A percentile compares a stretch with the other conserved stretches of the same genome.
These are phyloP conservation scores for Prostheceraeus crozeri DNA, from an alignment of 2,888 invertebrate species.

Conservation along the genomic window DNA sequence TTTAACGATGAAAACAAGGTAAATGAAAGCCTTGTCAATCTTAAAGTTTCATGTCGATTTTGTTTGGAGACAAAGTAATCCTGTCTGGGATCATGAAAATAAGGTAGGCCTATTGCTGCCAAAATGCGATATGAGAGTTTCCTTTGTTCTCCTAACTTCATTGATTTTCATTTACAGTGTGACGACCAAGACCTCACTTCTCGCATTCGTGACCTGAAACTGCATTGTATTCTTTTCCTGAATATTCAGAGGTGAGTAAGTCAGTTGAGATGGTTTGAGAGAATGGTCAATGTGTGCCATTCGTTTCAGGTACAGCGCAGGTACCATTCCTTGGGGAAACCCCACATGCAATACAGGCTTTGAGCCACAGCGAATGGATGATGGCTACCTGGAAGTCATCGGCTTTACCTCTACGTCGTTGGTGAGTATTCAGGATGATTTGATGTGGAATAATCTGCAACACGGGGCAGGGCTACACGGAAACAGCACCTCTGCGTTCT, in stretches of 20 bases:
- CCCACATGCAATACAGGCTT: slow-evolving; percentile 42
- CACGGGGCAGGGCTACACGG: too few species aligned
- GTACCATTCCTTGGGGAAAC: slow-evolving; percentile 70
- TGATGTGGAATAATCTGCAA: too few species aligned
- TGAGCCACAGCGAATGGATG: slow-evolving; percentile 71
- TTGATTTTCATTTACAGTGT: slow-evolving; percentile 69
- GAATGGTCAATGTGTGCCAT: background rate
- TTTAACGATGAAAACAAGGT: too few species aligned
- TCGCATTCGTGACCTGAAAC: slow-evolving; percentile 76
- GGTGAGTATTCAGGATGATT: too few species aligned
- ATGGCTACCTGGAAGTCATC: slow-evolving; percentile 86
- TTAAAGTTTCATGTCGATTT: too few species aligned
- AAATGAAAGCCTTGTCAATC: too few species aligned
- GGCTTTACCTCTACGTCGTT: slow-evolving; percentile 62
- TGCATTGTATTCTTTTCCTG: slow-evolving; percentile 84
- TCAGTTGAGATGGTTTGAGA: background rate
- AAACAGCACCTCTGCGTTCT: too few species aligned
- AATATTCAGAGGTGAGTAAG: slow-evolving; percentile 64
- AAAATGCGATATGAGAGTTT: too few species aligned
- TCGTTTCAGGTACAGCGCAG: slow-evolving; percentile 54
- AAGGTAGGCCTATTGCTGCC: too few species aligned
- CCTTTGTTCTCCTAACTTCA: too few species aligned
- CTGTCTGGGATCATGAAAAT: too few species aligned
- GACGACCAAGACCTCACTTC: slow-evolving; percentile 82
- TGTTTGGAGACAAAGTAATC: too few species aligned